A percentile compares a stretch with the other conserved stretches of the same genome.
Conservation (phyloP, 1,140 invertebrate genomes). For the Drosophila malerkotliana region DNA sequence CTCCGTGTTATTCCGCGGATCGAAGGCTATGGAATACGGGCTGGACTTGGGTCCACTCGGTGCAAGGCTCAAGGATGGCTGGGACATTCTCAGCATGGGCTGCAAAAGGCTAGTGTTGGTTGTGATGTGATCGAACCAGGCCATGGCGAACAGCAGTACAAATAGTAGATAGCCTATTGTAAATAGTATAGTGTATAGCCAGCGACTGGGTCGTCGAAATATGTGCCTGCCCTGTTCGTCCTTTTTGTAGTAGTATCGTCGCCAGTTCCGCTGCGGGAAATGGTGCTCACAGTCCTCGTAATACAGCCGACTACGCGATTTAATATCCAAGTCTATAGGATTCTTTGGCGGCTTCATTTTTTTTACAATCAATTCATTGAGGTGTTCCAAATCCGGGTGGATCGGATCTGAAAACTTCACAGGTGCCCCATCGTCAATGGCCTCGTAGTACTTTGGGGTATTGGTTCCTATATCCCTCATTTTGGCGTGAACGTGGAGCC, state of each 20-base stretch:
- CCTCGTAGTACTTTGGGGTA: background rate
- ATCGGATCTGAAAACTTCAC: background rate
- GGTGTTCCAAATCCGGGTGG: background rate
- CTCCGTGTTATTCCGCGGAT: conserved; percentile 18
- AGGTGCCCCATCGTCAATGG: background rate
- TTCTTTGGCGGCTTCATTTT: background rate
- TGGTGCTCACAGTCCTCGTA: conserved; percentile 44
- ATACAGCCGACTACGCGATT: conserved; percentile 7
- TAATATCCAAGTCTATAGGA: background rate
- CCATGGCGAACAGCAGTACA: conserved; percentile 11
- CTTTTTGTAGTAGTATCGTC: background rate
- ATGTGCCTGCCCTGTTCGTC: background rate
- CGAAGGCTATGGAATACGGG: conserved; percentile 9
- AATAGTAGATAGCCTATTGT: background rate
- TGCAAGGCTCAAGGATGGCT: conserved; percentile 39
- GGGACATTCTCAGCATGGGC: background rate
- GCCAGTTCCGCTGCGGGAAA: conserved; percentile 25
- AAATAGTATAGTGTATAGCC: conserved; percentile 17
- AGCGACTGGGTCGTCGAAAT: conserved; percentile 3
- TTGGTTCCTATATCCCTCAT: conserved; percentile 13
- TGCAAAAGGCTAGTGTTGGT: background rate
- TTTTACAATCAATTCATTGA: background rate
- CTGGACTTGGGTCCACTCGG: conserved; percentile 3
- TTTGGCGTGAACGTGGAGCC: background rate
- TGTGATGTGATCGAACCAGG: conserved; percentile 16